These are phyloP conservation scores for Coracopsis vasa DNA, from an alignment of 2,113 vertebrate species.

Conservation along the genomic window DNA sequence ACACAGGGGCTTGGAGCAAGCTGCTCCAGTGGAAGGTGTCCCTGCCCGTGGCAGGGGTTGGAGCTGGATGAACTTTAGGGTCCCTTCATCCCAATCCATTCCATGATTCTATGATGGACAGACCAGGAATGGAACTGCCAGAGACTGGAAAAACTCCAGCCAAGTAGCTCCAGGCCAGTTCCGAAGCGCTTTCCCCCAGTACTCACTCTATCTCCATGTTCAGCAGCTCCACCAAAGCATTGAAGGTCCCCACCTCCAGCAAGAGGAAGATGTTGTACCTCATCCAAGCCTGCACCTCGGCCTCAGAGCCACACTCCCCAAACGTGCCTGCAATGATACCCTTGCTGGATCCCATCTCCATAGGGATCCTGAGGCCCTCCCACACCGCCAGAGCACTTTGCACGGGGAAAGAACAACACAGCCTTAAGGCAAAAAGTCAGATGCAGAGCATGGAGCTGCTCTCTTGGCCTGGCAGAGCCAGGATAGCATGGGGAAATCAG, in stretches of 20 bases:
- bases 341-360: background rate
- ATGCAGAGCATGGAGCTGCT: background rate
- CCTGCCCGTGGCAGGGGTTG: background rate
- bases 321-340: slow-evolving; percentile 83
- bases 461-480: background rate
- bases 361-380: background rate
- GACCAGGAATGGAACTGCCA: background rate
- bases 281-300: slow-evolving; percentile 93
- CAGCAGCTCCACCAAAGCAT: slow-evolving; percentile 93
- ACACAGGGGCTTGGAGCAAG: background rate
- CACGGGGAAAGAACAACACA: fast-evolving
- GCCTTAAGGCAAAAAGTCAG: fast-evolving
- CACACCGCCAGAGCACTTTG: fast-evolving
- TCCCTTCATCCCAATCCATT: background rate
- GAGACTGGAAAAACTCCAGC: background rate
- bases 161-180: background rate
- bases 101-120: background rate
- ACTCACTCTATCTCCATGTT: slow-evolving; percentile 99
- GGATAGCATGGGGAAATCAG: fast-evolving
- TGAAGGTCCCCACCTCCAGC: slow-evolving; percentile 92
- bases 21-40: background rate
- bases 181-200: background rate
- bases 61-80: background rate
- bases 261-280: slow-evolving; percentile 94
- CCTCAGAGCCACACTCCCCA: slow-evolving; percentile 89